A percentile compares a stretch with the other conserved stretches of the same genome.
phyloP scores from a whole-genome alignment of 2,888 invertebrate genomes.

The Orthosia cruda region DNA sequence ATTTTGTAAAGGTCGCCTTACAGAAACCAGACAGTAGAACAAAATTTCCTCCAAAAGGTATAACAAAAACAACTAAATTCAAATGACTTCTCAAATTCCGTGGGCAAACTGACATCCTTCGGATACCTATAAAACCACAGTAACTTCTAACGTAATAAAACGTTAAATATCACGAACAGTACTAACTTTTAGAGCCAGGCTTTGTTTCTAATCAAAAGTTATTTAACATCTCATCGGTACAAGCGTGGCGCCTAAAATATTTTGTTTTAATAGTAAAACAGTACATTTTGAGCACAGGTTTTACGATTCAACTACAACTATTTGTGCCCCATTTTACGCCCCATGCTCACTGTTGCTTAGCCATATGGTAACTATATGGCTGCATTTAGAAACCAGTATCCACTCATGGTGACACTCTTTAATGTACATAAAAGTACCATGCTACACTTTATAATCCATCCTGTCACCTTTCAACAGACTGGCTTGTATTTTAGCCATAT shows the following conservation, averaged over 20 bases:
- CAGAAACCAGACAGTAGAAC: neutral
- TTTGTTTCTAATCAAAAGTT: slow-evolving; percentile 48
- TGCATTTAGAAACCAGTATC: too few relatives aligned
- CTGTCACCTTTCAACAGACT: too few relatives aligned
- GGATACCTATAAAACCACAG: slow-evolving; percentile 24
- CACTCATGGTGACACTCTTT: too few relatives aligned
- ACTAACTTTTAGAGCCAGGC: slow-evolving; percentile 21
- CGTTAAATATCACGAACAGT: slow-evolving; percentile 25
- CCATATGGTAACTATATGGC: too few relatives aligned
- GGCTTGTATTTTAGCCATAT: too few relatives aligned
- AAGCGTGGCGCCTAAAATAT: slow-evolving; percentile 5
- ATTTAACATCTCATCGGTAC: slow-evolving; percentile 22
- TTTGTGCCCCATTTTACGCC: too few relatives aligned
- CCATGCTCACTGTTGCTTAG: too few relatives aligned
- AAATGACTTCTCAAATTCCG: slow-evolving; percentile 31
- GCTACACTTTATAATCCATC: too few relatives aligned
- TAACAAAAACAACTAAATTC: slow-evolving; percentile 10
- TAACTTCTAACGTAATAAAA: slow-evolving; percentile 45
- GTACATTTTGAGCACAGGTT: too few relatives aligned
- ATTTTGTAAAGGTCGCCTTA: slow-evolving; percentile 9
- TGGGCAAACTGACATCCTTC: slow-evolving; percentile 19
- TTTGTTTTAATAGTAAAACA: neutral
- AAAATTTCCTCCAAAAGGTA: neutral
- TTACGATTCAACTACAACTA: too few relatives aligned
- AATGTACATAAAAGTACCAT: too few relatives aligned